phyloP scores from a whole-genome alignment of 2,888 invertebrate species.

The Melieria crassipennis region DNA sequence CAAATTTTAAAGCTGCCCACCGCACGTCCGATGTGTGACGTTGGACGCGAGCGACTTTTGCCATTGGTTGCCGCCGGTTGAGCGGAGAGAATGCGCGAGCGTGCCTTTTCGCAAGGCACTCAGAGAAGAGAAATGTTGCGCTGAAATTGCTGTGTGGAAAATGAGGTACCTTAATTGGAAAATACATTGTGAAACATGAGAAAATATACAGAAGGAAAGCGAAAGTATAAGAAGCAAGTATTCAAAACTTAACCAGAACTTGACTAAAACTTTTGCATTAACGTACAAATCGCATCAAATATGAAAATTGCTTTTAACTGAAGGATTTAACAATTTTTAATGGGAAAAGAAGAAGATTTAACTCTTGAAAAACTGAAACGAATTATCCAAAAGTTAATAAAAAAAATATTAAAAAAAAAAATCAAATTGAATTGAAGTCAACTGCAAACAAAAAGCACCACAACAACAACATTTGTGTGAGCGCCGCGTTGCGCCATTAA shows the following conservation, averaged over 20 bases:
- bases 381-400: too few species aligned
- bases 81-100: not conserved
- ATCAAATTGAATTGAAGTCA: conserved; percentile 11
- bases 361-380: too few species aligned
- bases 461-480: too few species aligned
- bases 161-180: conserved; percentile 64
- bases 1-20: too few species aligned
- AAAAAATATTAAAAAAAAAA: not conserved
- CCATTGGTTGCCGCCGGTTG: conserved; percentile 12
- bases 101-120: conserved; percentile 1
- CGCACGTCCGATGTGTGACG: not conserved
- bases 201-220: conserved; percentile 37
- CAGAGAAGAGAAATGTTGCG: conserved; percentile 38
- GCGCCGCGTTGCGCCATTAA: too few species aligned
- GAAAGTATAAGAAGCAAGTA: too few species aligned
- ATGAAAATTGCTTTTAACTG: too few species aligned
- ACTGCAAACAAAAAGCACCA: not conserved
- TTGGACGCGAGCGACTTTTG: conserved; percentile 5
- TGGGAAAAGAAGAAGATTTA: too few species aligned
- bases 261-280: too few species aligned
- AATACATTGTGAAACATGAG: conserved; percentile 68
- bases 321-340: too few species aligned
- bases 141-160: conserved; percentile 66
- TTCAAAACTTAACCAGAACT: too few species aligned
- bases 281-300: too few species aligned